phyloP scores from a whole-genome alignment of 2,797 vertebrate genomes.

The Microctenopoma lineatum region DNA sequence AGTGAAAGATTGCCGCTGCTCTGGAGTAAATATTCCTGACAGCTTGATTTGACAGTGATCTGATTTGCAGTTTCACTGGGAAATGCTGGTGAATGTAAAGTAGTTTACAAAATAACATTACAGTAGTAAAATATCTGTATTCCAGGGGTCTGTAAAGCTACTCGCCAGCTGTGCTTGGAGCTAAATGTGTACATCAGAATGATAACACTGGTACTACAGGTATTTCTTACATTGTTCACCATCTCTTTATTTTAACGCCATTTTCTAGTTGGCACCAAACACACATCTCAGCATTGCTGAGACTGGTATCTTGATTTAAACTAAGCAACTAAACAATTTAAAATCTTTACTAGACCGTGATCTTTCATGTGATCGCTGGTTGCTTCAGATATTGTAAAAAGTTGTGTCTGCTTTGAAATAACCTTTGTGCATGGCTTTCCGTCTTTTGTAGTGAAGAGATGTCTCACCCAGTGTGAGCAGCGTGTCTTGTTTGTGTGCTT shows the following conservation, averaged over 20 bases:
- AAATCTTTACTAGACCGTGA: no score
- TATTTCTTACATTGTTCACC: not conserved
- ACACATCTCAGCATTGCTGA: no score
- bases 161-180: not conserved
- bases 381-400: no score
- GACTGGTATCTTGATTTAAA: no score
- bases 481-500: no score
- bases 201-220: not conserved
- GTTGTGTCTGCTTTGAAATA: no score
- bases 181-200: not conserved
- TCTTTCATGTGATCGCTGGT: no score
- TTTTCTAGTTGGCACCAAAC: not conserved
- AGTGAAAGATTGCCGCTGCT: slow-evolving; percentile 34
- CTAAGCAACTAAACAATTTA: no score
- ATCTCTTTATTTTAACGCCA: not conserved
- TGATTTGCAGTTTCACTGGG: slow-evolving; percentile 39
- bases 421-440: no score
- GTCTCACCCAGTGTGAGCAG: no score
- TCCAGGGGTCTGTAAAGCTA: not conserved
- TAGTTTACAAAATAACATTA: not conserved
- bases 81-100: slow-evolving; percentile 36
- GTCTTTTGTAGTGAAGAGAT: no score
- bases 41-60: slow-evolving; percentile 37
- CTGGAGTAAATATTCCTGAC: slow-evolving; percentile 51
- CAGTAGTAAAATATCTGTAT: slow-evolving; percentile 3